These are phyloP conservation scores for Orientallactaga sibirica DNA, from an alignment of 2,797 vertebrate genomes.

Conservation along the genomic window DNA sequence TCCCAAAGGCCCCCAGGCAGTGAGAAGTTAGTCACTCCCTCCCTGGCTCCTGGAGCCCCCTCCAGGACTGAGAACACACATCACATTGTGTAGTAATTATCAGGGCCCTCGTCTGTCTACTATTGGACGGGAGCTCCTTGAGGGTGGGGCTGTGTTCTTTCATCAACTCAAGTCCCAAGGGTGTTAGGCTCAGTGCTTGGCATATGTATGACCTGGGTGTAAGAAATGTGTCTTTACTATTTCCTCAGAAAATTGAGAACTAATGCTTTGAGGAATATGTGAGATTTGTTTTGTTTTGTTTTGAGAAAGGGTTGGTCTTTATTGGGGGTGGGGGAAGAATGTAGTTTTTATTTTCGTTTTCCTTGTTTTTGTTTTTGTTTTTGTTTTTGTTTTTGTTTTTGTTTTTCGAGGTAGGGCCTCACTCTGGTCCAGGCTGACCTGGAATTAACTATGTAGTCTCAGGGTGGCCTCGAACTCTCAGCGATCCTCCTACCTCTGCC, in stretches of 20 bases:
- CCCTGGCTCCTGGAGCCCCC: constrained; percentile 57
- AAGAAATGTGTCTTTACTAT: neutral
- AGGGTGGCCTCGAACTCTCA: too few species aligned
- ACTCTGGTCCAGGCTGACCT: too few species aligned
- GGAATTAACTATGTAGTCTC: too few species aligned
- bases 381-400: too few species aligned
- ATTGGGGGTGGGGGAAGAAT: too few species aligned
- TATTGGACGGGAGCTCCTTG: neutral
- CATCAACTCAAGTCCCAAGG: neutral
- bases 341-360: neutral
- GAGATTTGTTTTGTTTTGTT: neutral
- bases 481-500: too few species aligned
- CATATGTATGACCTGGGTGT: neutral
- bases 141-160: neutral
- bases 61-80: constrained; percentile 54
- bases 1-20: constrained; percentile 62
- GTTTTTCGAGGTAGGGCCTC: too few species aligned
- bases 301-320: neutral
- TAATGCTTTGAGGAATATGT: neutral
- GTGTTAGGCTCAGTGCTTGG: neutral
- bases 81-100: constrained; percentile 46
- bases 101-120: neutral
- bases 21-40: constrained; percentile 73
- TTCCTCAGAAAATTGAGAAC: constrained; percentile 46
- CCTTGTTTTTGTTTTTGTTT: neutral